Conservation (phyloP, 64 coral and sea anemone genomes). For the Pocillopora verrucosa region DNA sequence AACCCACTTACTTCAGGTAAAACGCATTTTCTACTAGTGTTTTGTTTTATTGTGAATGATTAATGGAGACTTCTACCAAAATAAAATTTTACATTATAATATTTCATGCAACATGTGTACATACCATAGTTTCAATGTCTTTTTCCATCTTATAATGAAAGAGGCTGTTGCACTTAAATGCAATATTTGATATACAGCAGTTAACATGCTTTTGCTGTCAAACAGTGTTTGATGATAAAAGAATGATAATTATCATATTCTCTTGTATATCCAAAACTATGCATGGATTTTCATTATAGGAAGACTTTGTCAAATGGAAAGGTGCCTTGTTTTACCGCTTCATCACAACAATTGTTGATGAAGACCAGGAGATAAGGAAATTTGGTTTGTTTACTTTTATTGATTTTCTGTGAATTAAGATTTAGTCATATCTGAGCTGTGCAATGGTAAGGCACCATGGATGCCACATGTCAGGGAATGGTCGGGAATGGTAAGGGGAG, state of each 20-base stretch:
- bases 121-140: neutral
- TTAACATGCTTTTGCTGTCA: too few relatives aligned
- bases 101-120: too few relatives aligned
- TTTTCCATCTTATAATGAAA: too few relatives aligned
- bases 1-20: slow-evolving; percentile 93
- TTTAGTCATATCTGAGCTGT: neutral
- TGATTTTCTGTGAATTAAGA: neutral
- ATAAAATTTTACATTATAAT: too few relatives aligned
- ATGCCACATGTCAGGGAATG: too few relatives aligned
- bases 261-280: neutral
- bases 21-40: neutral
- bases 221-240: too few relatives aligned
- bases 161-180: too few relatives aligned
- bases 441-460: too few relatives aligned
- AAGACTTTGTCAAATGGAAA: slow-evolving; percentile 98
- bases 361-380: slow-evolving; percentile 88
- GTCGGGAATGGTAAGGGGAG: too few relatives aligned
- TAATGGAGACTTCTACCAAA: too few relatives aligned
- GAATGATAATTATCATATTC: neutral
- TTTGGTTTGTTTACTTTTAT: slow-evolving; percentile 62
- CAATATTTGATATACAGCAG: too few relatives aligned
- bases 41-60: too few relatives aligned
- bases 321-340: slow-evolving; percentile 94
- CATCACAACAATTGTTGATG: slow-evolving; percentile 90
- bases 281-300: slow-evolving; percentile 29